Base-by-base conservation (phyloP, 2,888 invertebrate species). In the Ceraclea dissimilis region DNA sequence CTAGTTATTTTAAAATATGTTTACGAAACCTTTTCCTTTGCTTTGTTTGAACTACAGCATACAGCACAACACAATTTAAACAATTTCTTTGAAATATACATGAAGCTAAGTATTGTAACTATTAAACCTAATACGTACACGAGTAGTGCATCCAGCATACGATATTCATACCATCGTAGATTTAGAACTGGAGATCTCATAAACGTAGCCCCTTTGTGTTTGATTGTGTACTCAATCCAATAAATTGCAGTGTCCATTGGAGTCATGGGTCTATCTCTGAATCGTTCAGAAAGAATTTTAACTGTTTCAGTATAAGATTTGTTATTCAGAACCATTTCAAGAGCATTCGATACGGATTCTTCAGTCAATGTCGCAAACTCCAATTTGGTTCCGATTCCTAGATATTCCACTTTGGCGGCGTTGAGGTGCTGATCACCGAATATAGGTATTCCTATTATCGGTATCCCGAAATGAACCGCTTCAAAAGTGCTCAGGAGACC, bases 401-500 rank as follows among this genome's bases (percentile, higher is more conserved):
- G 66, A 1, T 64, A 63, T 34, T 71, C 70, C 19, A 75, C 67
- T 44, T 74, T 71, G 44, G 69, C 70, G 60, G 76, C 71, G 63
- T 79, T 76, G 2, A 71, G 68, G 49, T 70, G 66, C 63, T 80
- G 80, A 60, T 80, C 80, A 19, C 73, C 72, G 39, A 73, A 70
- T 21, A 80, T 68, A 33, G 80, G 80, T 60, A 81, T 71, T 43
- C 77, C 75, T 51, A 81, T 65, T 51, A 80, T 69, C 2, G 79
- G 78, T 34, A 74, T 75, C 20, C 69, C 71, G 39, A 71, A 70
- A 58, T 73, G 69, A 20, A 79, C 70, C 0, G 81, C 71, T 66
- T 83, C 83, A 60, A 76, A 76, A 11, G 75, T 69, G 58, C 80
- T 79, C 63, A 82, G 71, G 48, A 79, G 68, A 0, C 82, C 83